phyloP scores from a whole-genome alignment of 2,797 vertebrate species.

The Lepus townsendii region DNA sequence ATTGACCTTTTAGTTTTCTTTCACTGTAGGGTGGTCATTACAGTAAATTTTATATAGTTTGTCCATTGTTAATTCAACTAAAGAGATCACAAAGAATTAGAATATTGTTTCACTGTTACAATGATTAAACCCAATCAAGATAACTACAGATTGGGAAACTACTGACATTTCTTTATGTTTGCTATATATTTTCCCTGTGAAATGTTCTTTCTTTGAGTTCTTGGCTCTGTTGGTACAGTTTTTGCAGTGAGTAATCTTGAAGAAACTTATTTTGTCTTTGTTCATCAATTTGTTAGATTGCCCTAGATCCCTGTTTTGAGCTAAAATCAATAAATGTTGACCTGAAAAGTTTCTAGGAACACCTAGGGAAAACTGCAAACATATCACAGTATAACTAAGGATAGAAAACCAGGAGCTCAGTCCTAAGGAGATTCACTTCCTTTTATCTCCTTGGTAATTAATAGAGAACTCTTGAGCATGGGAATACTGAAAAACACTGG shows the following conservation, averaged over 20 bases:
- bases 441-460: slow-evolving; percentile 20
- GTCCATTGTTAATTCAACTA: slow-evolving; percentile 36
- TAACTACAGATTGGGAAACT: background rate
- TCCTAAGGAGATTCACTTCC: background rate
- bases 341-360: background rate
- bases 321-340: slow-evolving; percentile 10
- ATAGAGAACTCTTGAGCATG: background rate
- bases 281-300: background rate
- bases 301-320: background rate
- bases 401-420: background rate
- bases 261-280: slow-evolving; percentile 37
- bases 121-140: slow-evolving; percentile 30
- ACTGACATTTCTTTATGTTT: slow-evolving; percentile 10
- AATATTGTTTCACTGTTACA: background rate
- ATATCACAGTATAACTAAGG: background rate
- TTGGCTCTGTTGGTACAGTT: background rate
- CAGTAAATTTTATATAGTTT: slow-evolving; percentile 15
- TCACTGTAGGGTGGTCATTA: slow-evolving; percentile 46
- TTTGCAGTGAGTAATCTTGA: background rate
- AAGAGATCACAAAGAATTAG: background rate
- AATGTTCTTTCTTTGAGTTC: background rate
- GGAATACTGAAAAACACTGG: background rate
- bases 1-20: slow-evolving; percentile 19
- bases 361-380: background rate
- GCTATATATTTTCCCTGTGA: background rate